Evolutionary conservation across 2,797 vertebrate species (phyloP), one percentile per base, ranked within the genome.

Genomic region (Zonotrichia albicollis): DNA sequence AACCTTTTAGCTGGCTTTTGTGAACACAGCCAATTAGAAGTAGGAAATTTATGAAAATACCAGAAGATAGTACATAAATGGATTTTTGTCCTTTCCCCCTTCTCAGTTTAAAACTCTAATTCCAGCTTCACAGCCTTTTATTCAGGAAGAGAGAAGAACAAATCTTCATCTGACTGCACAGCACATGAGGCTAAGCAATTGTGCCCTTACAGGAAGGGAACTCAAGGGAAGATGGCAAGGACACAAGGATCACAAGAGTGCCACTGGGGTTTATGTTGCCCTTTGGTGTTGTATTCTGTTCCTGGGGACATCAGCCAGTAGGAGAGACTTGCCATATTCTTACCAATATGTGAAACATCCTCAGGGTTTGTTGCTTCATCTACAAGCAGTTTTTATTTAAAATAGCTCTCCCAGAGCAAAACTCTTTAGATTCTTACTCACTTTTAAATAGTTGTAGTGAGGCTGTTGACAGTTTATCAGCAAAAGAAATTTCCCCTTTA

Each of bases 291-390:
- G 61, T 57, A 5, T 50, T 81, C 25, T 48, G 16, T 75, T 81
- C 50, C 57, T 70, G 30, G 66, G 58, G 62, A 88, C 54, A 40
- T 62, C n/a, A 42, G 43, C 13, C 29, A 48, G 53, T 50, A 72
- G 60, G 36, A 87, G n/a, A 74, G n/a, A 46, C 34, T 90, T 5
- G 4, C 40, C 20, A 0, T 90, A 29, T 86, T 89, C 70, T 90
- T 94, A 88, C 87, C 90, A 81, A 62, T 70, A 60, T 21, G 26
- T 73, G 70, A 93, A 91, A 86, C 2, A 3, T 75, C 55, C 94
- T 95, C 91, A 90, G 95, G 95, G 85, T 91, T 95, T 94, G 43
- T 84, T 0, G 0, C n/a, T 91, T 93, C 21, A 13, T 66, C 27
- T 84, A 20, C 43, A 43, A 70, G 58, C 43, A 42, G 42, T 54